Evolutionary conservation across 2,888 invertebrate genomes (phyloP).

Genomic region (Cryptocephalus moraei): DNA sequence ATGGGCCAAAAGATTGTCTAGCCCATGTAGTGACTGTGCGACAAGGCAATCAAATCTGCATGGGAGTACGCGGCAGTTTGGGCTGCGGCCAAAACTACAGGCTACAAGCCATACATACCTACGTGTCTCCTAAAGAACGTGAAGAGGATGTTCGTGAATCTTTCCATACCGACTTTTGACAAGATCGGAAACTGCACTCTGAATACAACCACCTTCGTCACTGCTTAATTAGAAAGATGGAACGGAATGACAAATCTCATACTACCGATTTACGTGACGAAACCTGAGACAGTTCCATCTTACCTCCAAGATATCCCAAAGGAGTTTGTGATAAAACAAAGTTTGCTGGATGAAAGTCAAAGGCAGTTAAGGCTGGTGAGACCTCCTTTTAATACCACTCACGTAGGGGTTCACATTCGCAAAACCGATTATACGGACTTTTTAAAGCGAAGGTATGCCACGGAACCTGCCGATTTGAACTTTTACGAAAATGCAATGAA

Average conservation of each 20-base stretch:
- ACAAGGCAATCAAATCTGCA: too few relatives aligned
- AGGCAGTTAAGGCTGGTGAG: conserved; percentile 17
- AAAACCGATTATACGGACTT: conserved; percentile 46
- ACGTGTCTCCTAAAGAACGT: conserved; percentile 42
- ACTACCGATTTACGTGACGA: conserved; percentile 43
- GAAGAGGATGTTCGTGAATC: conserved; percentile 44
- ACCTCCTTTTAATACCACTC: conserved; percentile 46
- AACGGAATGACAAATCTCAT: conserved; percentile 46
- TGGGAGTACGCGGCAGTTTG: conserved; percentile 32
- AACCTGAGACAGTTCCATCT: conserved; percentile 44
- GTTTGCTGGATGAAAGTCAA: conserved; percentile 39
- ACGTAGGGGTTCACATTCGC: too few relatives aligned
- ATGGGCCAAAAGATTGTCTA: too few relatives aligned
- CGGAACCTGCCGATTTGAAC: conserved; percentile 32
- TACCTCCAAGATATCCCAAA: conserved; percentile 47
- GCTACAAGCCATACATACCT: conserved; percentile 41
- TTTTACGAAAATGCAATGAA: conserved; percentile 39
- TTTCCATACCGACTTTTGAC: conserved; percentile 45
- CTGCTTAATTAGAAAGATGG: conserved; percentile 43
- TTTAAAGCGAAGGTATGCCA: conserved; percentile 42
- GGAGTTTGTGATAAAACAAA: conserved; percentile 45
- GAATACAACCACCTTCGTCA: conserved; percentile 38
- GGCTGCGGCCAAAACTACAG: conserved; percentile 40
- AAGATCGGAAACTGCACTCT: conserved; percentile 45
- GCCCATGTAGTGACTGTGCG: too few relatives aligned